Evolutionary conservation across 2,888 invertebrate genomes (phyloP).

Genomic region (Charanyca ferruginea): DNA sequence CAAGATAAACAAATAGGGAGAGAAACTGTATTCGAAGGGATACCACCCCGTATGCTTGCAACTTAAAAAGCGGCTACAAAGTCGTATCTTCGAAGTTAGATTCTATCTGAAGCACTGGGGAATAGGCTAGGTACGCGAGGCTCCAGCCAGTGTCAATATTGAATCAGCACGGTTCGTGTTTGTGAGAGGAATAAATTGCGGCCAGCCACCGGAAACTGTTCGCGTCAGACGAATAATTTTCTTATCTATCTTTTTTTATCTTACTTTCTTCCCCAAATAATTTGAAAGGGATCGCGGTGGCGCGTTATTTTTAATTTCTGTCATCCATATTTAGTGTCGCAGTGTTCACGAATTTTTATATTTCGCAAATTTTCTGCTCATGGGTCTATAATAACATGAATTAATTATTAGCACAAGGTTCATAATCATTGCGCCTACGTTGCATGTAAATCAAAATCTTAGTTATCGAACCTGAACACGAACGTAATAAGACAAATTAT

Average conservation of each 20-base stretch:
- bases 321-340: conserved; percentile 50
- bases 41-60: conserved; percentile 64
- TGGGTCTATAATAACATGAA: conserved; percentile 1
- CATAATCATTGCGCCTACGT: not conserved
- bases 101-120: conserved; percentile 78
- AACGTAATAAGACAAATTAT: conserved; percentile 29
- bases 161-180: conserved; percentile 85
- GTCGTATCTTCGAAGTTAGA: conserved; percentile 78
- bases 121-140: conserved; percentile 78
- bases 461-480: conserved; percentile 21
- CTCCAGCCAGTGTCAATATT: conserved; percentile 86
- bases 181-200: conserved; percentile 88
- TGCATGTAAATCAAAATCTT: conserved; percentile 26
- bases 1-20: conserved; percentile 69
- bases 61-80: conserved; percentile 77
- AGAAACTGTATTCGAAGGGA: conserved; percentile 64
- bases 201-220: conserved; percentile 79
- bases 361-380: conserved; percentile 20
- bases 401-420: not conserved
- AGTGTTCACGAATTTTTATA: conserved; percentile 23
- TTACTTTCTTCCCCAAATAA: conserved; percentile 65
- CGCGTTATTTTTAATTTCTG: conserved; percentile 67
- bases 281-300: conserved; percentile 58
- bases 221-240: conserved; percentile 80
- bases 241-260: conserved; percentile 74